phyloP scores from a whole-genome alignment of 2,888 invertebrate genomes.

The Phasia obesa region DNA sequence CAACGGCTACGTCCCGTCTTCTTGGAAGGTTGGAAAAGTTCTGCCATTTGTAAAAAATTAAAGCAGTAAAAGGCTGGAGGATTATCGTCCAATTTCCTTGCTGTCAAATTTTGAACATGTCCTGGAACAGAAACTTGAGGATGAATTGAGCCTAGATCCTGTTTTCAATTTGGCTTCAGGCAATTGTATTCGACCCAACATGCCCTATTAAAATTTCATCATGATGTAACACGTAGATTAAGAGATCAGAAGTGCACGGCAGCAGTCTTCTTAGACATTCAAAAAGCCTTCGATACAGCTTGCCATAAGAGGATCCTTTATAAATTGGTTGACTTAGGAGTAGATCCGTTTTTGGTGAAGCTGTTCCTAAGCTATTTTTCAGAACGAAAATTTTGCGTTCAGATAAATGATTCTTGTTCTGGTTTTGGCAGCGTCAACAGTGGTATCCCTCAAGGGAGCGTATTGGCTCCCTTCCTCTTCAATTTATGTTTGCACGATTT shows the following conservation, averaged over 20 bases:
- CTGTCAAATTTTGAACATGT: background rate
- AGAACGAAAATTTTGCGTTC: slow-evolving; percentile 5
- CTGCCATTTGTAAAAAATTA: background rate
- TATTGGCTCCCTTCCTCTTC: slow-evolving; percentile 3
- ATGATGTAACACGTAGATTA: background rate
- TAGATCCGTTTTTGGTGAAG: slow-evolving; percentile 5
- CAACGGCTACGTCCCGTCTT: slow-evolving; percentile 4
- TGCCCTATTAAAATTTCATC: slow-evolving; percentile 9
- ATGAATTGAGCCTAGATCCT: background rate
- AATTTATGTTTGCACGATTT: slow-evolving; percentile 1
- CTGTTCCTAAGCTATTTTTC: background rate
- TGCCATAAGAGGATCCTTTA: background rate
- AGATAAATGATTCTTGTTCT: background rate
- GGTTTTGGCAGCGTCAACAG: background rate
- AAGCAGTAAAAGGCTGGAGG: too few species aligned
- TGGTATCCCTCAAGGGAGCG: slow-evolving; percentile 30
- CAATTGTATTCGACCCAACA: background rate
- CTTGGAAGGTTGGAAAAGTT: slow-evolving; percentile 15
- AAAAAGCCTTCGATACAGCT: too few species aligned
- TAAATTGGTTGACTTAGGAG: background rate
- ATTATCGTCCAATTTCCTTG: too few species aligned
- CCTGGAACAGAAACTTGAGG: background rate
- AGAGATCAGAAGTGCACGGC: background rate
- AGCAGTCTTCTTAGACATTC: background rate
- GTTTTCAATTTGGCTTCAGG: slow-evolving; percentile 16